Percentiles rank a stretch among this genome's conserved stretches.
Conservation (phyloP, 2,888 invertebrate species). For the Halictus ligatus region DNA sequence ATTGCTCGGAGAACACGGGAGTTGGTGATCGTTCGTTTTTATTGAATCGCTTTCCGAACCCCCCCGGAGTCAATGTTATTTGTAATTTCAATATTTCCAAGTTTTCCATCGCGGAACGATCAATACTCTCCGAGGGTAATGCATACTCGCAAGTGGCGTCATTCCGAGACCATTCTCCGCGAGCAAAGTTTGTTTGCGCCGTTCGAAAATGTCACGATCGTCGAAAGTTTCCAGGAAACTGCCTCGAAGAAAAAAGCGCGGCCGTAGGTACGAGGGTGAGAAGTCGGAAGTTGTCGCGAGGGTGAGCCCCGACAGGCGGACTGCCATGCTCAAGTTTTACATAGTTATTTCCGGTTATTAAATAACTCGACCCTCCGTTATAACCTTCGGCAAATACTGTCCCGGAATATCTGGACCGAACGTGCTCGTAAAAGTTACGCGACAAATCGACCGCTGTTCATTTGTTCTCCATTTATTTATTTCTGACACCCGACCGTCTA, state of each 20-base stretch:
- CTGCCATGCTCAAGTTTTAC: conserved; percentile 63
- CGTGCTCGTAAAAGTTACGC: conserved; percentile 28
- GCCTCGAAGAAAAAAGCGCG: conserved; percentile 40
- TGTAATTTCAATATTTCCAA: conserved; percentile 26
- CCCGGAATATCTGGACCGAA: conserved; percentile 32
- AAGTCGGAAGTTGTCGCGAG: conserved; percentile 52
- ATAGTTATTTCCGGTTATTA: conserved; percentile 75
- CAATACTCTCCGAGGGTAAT: background rate
- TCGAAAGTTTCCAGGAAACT: conserved; percentile 56
- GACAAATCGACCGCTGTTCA: conserved; percentile 3
- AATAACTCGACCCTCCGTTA: conserved; percentile 68
- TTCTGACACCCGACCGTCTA: background rate
- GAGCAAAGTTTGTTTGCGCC: conserved; percentile 51
- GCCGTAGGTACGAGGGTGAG: conserved; percentile 48
- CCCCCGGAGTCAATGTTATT: background rate
- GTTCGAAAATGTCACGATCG: conserved; percentile 62
- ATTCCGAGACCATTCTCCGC: conserved; percentile 25
- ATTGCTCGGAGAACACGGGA: background rate
- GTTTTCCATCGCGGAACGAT: background rate
- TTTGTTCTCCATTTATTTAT: background rate
- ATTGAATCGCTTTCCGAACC: background rate
- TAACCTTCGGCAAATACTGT: conserved; percentile 57
- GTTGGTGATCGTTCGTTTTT: background rate
- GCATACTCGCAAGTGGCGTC: conserved; percentile 27
- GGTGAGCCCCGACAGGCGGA: conserved; percentile 39